Conservation (phyloP, 2,888 invertebrate species). For the Monochamus alternatus region DNA sequence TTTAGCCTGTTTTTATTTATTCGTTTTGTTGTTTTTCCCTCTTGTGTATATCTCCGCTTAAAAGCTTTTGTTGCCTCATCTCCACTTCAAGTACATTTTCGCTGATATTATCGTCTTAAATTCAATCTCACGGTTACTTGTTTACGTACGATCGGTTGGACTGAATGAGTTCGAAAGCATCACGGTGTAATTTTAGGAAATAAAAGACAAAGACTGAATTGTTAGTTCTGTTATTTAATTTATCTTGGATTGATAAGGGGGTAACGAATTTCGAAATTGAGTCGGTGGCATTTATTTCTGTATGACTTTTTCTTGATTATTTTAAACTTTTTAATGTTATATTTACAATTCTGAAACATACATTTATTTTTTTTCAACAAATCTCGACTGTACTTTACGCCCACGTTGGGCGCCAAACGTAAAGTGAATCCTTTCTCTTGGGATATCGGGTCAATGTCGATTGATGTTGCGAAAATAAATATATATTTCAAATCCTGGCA, state of each 20-base stretch:
- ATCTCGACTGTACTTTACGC: no score
- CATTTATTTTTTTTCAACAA: no score
- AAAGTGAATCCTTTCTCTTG: no score
- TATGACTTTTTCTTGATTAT: not conserved
- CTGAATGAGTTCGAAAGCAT: slow-evolving; percentile 46
- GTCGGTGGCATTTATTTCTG: not conserved
- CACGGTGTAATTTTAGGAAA: slow-evolving; percentile 42
- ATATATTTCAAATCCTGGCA: no score
- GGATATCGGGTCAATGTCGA: no score
- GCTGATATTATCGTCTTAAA: slow-evolving; percentile 38
- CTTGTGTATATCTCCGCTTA: slow-evolving; percentile 3
- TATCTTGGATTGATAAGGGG: slow-evolving; percentile 17
- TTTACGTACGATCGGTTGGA: slow-evolving; percentile 34
- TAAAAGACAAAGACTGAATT: slow-evolving; percentile 46
- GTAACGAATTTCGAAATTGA: slow-evolving; percentile 4
- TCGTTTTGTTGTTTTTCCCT: slow-evolving; percentile 41
- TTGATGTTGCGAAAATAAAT: no score
- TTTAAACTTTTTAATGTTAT: no score
- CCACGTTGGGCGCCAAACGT: no score
- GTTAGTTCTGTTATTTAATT: slow-evolving; percentile 23
- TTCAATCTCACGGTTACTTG: slow-evolving; percentile 33
- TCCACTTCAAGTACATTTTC: slow-evolving; percentile 21
- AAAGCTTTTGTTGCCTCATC: slow-evolving; percentile 34
- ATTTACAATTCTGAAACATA: no score
- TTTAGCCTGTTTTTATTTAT: slow-evolving; percentile 51